These are phyloP conservation scores for Boloria selene DNA, from an alignment of 2,888 invertebrate genomes.

Conservation along the genomic window DNA sequence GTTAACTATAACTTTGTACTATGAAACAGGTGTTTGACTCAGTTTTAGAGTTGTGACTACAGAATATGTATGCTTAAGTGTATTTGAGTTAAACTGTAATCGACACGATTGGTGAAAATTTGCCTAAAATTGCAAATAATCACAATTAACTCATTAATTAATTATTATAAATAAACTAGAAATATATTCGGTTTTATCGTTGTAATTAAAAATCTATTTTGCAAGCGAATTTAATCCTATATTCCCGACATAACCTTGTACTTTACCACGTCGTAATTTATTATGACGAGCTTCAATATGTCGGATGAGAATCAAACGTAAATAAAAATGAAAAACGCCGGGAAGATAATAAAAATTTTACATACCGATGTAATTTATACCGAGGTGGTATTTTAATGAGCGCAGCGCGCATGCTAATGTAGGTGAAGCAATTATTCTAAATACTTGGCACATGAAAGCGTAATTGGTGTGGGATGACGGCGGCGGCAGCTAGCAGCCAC, in stretches of 20 bases:
- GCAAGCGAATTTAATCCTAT: slow-evolving; percentile 3
- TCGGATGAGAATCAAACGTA: slow-evolving; percentile 10
- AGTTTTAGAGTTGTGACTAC: no score
- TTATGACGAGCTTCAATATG: slow-evolving; percentile 7
- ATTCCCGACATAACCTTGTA: slow-evolving; percentile 4
- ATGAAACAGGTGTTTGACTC: no score
- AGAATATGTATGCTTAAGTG: no score
- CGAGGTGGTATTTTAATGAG: slow-evolving; percentile 46
- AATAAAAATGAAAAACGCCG: slow-evolving; percentile 16
- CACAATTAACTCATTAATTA: no score
- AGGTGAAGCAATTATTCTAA: slow-evolving; percentile 44
- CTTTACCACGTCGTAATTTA: slow-evolving; percentile 5
- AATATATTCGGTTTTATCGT: background rate
- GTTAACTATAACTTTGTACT: no score
- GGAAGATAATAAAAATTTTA: slow-evolving; percentile 30
- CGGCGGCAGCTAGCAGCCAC: background rate
- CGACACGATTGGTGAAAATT: no score
- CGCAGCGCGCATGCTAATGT: slow-evolving; percentile 45
- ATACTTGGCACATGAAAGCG: slow-evolving; percentile 35
- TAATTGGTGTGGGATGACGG: slow-evolving; percentile 17
- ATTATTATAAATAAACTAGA: no score
- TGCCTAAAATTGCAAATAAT: no score
- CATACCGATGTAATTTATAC: slow-evolving; percentile 39
- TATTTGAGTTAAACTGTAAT: no score
- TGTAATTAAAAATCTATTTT: slow-evolving; percentile 1